Percentiles rank a stretch among this genome's conserved stretches.
Conservation (phyloP, 1,140 invertebrate species). For the Bombus confusus region DNA sequence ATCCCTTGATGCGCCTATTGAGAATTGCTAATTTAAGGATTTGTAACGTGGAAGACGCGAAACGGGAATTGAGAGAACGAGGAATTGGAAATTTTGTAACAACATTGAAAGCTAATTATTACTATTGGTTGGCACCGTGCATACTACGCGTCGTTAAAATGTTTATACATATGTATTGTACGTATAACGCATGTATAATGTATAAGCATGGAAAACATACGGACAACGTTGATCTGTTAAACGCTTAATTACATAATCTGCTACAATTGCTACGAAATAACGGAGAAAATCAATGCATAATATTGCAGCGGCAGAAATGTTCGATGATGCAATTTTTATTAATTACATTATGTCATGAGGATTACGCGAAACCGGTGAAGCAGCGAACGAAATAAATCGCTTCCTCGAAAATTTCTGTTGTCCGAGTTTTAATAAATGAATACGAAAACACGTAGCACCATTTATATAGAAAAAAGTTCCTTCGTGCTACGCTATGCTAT, state of each 20-base stretch:
- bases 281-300: not conserved
- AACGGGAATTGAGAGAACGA: too few species aligned
- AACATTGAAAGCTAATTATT: not conserved
- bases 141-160: not conserved
- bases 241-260: constrained; percentile 1
- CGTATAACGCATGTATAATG: not conserved
- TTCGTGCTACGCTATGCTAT: not conserved
- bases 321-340: not conserved
- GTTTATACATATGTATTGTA: not conserved
- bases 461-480: not conserved
- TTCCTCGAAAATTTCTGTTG: not conserved
- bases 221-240: not conserved
- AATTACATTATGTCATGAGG: constrained; percentile 3
- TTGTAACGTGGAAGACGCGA: too few species aligned
- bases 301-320: not conserved
- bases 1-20: too few species aligned
- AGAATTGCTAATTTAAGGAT: too few species aligned
- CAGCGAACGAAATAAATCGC: not conserved
- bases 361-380: not conserved
- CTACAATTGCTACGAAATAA: constrained; percentile 3
- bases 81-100: too few species aligned
- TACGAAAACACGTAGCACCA: not conserved
- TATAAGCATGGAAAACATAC: not conserved
- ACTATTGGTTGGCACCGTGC: too few species aligned
- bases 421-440: not conserved